These are phyloP conservation scores for Drosophila percnosoma DNA, from an alignment of 2,888 invertebrate species.

Conservation along the genomic window DNA sequence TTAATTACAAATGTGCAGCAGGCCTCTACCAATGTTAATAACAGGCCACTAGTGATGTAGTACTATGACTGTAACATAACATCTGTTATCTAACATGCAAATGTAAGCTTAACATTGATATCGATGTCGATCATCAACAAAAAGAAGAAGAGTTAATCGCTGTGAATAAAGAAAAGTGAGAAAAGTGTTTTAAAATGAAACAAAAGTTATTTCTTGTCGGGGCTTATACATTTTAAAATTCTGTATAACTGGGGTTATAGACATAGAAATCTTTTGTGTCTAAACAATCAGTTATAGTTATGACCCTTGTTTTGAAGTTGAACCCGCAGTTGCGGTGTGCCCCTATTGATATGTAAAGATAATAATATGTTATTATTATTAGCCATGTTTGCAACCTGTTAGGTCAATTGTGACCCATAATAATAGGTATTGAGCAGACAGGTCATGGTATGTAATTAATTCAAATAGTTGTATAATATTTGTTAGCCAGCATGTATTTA, in stretches of 20 bases:
- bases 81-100: no score
- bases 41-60: no score
- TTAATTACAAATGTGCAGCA: neutral
- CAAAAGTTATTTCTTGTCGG: neutral
- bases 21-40: no score
- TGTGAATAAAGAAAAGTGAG: no score
- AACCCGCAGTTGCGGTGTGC: neutral
- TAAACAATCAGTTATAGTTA: neutral
- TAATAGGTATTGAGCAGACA: neutral
- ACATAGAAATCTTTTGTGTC: neutral
- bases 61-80: no score
- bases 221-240: neutral
- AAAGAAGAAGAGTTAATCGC: no score
- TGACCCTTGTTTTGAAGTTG: neutral
- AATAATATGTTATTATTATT: neutral
- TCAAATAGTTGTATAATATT: conserved; percentile 2
- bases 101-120: no score
- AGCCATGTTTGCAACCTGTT: neutral
- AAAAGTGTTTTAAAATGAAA: neutral
- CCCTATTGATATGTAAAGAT: neutral
- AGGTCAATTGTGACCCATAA: neutral
- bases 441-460: neutral
- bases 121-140: no score
- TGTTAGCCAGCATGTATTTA: conserved; percentile 11
- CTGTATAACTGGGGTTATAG: neutral